A percentile compares a stretch with the other conserved stretches of the same genome.
phyloP scores from a whole-genome alignment of 2,888 invertebrate species.

The Drosophila heteroneura region DNA sequence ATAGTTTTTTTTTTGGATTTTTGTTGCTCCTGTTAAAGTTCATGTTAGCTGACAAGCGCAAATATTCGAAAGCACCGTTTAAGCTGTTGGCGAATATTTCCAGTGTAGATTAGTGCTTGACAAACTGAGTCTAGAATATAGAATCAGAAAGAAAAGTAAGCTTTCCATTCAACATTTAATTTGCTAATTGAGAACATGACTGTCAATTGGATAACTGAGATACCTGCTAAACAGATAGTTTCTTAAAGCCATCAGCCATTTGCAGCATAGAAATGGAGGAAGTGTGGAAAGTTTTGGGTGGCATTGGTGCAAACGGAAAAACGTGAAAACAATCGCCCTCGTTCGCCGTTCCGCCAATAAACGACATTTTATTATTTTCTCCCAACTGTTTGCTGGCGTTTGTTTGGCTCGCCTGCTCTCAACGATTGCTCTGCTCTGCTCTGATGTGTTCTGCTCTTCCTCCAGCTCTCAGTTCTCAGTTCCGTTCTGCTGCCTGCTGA shows the following conservation, averaged over 20 bases:
- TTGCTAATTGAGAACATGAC: slow-evolving; percentile 44
- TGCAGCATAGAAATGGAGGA: not conserved
- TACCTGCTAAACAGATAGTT: slow-evolving; percentile 19
- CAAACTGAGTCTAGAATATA: not conserved
- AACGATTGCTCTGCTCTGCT: slow-evolving; percentile 2
- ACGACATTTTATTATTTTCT: slow-evolving; percentile 75
- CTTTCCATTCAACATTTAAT: slow-evolving; percentile 31
- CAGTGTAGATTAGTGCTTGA: not conserved
- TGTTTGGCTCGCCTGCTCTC: slow-evolving; percentile 18
- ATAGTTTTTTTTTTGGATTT: not conserved
- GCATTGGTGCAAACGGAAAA: slow-evolving; percentile 22
- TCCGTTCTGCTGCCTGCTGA: slow-evolving; percentile 21
- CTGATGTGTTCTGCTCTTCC: not conserved
- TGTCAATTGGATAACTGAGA: not conserved
- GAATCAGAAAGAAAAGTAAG: slow-evolving; percentile 33
- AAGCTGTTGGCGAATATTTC: not conserved
- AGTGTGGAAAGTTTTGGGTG: not conserved
- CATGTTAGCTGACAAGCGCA: not conserved
- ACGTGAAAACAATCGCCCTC: slow-evolving; percentile 53
- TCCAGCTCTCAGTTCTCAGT: slow-evolving; percentile 27
- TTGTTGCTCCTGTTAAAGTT: slow-evolving; percentile 2
- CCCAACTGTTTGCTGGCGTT: slow-evolving; percentile 47
- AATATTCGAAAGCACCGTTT: not conserved
- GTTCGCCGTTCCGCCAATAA: slow-evolving; percentile 65
- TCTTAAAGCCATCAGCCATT: not conserved